Evolutionary conservation across 2,113 vertebrate species (phyloP).

Genomic region (Campylomormyrus numenius): DNA sequence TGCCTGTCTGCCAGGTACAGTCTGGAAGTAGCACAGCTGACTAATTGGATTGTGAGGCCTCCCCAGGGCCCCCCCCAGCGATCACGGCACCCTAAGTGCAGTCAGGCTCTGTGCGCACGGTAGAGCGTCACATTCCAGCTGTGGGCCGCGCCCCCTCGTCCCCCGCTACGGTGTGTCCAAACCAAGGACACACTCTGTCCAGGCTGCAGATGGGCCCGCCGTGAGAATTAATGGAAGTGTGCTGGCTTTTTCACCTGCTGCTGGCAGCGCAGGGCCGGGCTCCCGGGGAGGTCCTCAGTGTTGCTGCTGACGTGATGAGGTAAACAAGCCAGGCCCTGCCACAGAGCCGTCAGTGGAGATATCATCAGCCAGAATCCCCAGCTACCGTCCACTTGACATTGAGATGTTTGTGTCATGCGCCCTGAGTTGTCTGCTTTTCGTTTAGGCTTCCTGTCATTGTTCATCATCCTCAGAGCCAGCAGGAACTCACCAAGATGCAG

Average conservation of each 20-base stretch:
- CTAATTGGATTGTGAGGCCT: constrained; percentile 28
- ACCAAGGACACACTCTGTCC: constrained; percentile 5
- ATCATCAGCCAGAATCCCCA: not conserved
- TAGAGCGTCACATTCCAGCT: not conserved
- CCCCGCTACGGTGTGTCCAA: not conserved
- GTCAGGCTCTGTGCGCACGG: not conserved
- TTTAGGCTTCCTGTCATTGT: constrained; percentile 31
- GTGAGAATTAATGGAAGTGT: constrained; percentile 33
- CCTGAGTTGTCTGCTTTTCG: constrained; percentile 26
- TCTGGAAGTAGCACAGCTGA: constrained; percentile 25
- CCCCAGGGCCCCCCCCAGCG: constrained; percentile 16
- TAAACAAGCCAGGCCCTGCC: not conserved
- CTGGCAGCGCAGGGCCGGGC: constrained; percentile 18
- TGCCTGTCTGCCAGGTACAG: not conserved
- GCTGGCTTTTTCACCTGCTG: constrained; percentile 31
- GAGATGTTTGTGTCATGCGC: constrained; percentile 26
- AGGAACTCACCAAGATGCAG: constrained; percentile 23
- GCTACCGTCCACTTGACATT: not conserved
- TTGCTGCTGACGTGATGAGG: constrained; percentile 20
- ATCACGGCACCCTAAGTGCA: constrained; percentile 21
- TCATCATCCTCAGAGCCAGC: constrained; percentile 24
- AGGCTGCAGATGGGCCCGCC: constrained; percentile 18
- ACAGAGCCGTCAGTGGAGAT: not conserved
- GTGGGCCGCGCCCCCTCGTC: not conserved
- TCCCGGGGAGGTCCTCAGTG: constrained; percentile 19